phyloP scores from a whole-genome alignment of 1,140 invertebrate species.

The Stegodyphus mimosarum region DNA sequence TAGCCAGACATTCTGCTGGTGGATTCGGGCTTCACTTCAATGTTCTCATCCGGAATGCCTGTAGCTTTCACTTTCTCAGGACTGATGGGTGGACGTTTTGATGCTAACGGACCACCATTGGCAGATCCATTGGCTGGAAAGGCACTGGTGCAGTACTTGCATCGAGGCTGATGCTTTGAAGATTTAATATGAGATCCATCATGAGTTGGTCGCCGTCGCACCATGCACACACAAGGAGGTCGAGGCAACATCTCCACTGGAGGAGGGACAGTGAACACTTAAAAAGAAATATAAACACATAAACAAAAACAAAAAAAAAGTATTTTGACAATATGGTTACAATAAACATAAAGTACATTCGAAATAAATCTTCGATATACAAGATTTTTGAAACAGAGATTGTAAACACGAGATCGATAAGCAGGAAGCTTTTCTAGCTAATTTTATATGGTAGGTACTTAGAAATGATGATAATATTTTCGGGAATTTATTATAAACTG shows the following conservation, averaged over 20 bases:
- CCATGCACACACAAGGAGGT: slow-evolving; percentile 26
- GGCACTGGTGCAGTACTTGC: slow-evolving; percentile 26
- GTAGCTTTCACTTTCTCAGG: slow-evolving; percentile 14
- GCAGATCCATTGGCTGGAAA: slow-evolving; percentile 10
- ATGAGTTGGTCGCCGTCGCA: slow-evolving; percentile 9
- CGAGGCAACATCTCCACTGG: slow-evolving; percentile 25
- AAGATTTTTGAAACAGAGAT: too few relatives aligned
- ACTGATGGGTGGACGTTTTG: slow-evolving; percentile 1
- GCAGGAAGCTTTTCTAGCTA: too few relatives aligned
- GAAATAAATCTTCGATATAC: too few relatives aligned
- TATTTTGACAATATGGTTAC: too few relatives aligned
- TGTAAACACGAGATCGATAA: too few relatives aligned
- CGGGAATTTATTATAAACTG: too few relatives aligned
- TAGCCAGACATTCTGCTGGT: slow-evolving; percentile 47
- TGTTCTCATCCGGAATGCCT: slow-evolving; percentile 9
- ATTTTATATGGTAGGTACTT: too few relatives aligned
- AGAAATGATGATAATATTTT: too few relatives aligned
- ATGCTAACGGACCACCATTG: background rate
- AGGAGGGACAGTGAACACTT: slow-evolving; percentile 37
- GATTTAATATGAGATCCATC: slow-evolving; percentile 30
- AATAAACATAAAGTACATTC: too few relatives aligned
- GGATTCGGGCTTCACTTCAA: slow-evolving; percentile 33
- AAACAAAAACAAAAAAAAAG: too few relatives aligned
- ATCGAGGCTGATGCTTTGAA: slow-evolving; percentile 10
- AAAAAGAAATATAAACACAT: background rate